Evolutionary conservation across 2,888 invertebrate genomes (phyloP).

Genomic region (Quadroppia sp.): DNA sequence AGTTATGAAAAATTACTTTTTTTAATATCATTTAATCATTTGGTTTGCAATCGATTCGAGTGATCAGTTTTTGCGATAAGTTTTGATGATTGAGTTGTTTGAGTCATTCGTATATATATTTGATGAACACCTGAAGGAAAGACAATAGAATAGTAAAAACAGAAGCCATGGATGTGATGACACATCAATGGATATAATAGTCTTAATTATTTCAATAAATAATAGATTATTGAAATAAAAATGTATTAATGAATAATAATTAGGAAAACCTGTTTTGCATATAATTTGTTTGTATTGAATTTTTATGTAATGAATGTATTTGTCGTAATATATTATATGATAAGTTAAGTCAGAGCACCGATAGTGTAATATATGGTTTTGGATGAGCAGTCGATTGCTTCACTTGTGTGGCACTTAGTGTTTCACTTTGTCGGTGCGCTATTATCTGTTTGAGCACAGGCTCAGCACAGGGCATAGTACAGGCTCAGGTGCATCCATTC

Average conservation of each 20-base stretch:
- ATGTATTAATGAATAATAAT: constrained; percentile 29
- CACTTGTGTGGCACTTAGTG: constrained; percentile 29
- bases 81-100: neutral
- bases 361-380: constrained; percentile 2
- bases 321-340: neutral
- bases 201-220: neutral
- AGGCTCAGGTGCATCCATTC: constrained; percentile 31
- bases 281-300: neutral
- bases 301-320: neutral
- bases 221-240: neutral
- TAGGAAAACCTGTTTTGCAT: constrained; percentile 6
- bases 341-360: neutral
- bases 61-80: neutral
- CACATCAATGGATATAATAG: neutral
- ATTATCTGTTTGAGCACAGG: too few species aligned
- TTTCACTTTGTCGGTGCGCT: constrained; percentile 29
- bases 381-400: neutral
- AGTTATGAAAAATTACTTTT: neutral
- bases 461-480: too few species aligned
- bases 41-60: neutral
- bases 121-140: neutral
- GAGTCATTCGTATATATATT: neutral
- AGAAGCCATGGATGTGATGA: neutral
- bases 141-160: neutral
- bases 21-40: neutral